Base-by-base conservation (phyloP, 2,113 vertebrate genomes). In the Proterorhinus semilunaris region DNA sequence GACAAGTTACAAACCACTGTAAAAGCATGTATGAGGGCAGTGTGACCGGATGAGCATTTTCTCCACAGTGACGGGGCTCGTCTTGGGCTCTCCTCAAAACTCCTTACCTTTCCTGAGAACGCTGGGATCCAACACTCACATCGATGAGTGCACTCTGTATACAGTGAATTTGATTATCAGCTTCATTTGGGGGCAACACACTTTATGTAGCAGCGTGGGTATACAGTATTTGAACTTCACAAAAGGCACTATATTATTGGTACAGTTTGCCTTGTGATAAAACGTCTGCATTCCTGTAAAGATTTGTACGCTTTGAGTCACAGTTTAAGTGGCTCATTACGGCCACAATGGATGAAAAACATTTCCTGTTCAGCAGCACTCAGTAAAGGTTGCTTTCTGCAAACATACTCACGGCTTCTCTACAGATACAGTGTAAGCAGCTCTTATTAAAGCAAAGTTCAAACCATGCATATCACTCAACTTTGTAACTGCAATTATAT, bases 61-160 rank as follows among this genome's bases (percentile, higher is more conserved):
- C 83, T 83, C 86, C 83, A 76, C 75, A 75, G 80, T 84, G 81
- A 86, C 74, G 15, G 12, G 21, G 74, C 64, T 66, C 78, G 74
- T 72, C 73, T 67, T 80, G 78, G 75, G 66, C n/a, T 78, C 42
- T 68, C 11, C 57, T 79, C 84, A 78, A 43, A 76, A 63, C 85
- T 36, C 90, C 94, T 95, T 96, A 96, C 95, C 95, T 97, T 93
- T 93, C 92, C 91, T 94, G 91, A 92, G 91, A 94, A 93, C 94
- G 92, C 46, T 8, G 68, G 81, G 63, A 71, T 79, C 66, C 68
- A 65, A 65, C 68, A 42, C 46, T 74, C 50, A 46, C 57, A 17
- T 7, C 55, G 52, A 71, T 12, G 59, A 67, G 10, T 62, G 43
- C 62, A 63, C 64, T 73, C 48, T 61, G 42, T 61, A 45, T 61